These are phyloP conservation scores for Murina feae DNA, from an alignment of 2,113 vertebrate genomes.

Conservation along the genomic window DNA sequence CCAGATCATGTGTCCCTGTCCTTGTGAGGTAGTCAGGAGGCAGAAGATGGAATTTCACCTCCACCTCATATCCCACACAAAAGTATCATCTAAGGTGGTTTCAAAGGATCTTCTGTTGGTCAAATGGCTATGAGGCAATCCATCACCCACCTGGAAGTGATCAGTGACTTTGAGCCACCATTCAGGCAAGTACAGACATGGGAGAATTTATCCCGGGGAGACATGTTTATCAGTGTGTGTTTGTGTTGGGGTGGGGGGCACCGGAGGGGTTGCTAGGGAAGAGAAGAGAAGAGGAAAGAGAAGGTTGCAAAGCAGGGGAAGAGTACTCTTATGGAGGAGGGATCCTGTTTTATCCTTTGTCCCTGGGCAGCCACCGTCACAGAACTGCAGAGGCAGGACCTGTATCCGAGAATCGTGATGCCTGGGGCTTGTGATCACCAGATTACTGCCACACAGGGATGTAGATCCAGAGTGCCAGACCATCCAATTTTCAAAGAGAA, in stretches of 20 bases:
- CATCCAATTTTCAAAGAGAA: neutral
- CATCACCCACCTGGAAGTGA: neutral
- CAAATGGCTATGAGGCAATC: neutral
- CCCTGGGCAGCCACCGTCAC: neutral
- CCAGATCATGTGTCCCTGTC: neutral
- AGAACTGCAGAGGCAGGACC: neutral
- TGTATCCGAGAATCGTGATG: accelerated
- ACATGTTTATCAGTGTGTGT: neutral
- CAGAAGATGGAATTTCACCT: neutral
- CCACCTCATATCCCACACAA: neutral
- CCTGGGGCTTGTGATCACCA: neutral
- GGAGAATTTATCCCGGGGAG: neutral
- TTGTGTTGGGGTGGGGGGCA: too few species aligned
- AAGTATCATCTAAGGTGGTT: neutral
- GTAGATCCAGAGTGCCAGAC: neutral
- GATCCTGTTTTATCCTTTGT: neutral
- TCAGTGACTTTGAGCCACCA: neutral
- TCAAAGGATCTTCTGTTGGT: neutral
- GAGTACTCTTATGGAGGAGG: neutral
- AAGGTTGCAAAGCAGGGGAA: neutral
- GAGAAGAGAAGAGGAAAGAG: neutral
- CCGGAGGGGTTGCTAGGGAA: neutral
- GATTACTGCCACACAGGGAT: neutral
- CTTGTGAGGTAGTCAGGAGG: neutral
- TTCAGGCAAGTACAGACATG: neutral